Percentiles rank a stretch among this genome's conserved stretches.
Conservation (phyloP, 2,888 invertebrate genomes). For the Chaitophorus viminalis region DNA sequence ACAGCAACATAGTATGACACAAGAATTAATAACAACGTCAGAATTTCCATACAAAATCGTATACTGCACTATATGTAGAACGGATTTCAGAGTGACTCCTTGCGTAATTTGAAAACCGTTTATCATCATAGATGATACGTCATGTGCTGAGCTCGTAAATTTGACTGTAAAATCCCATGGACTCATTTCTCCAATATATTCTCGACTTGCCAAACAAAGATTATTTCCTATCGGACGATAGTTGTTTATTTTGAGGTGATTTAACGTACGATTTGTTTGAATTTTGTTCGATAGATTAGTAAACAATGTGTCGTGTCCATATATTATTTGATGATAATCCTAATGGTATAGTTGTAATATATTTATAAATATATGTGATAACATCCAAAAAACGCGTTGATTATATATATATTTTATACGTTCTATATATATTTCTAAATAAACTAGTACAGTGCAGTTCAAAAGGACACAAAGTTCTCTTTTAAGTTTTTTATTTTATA, state of each 20-base stretch:
- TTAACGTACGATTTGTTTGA: neutral
- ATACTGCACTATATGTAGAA: neutral
- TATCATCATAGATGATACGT: slow-evolving; percentile 10
- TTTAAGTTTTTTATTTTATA: no score
- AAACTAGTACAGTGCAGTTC: no score
- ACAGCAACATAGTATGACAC: neutral
- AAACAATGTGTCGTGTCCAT: no score
- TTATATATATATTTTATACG: no score
- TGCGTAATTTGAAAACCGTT: neutral
- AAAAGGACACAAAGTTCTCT: no score
- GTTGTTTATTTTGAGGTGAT: neutral
- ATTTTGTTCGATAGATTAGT: no score
- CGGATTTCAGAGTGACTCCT: neutral
- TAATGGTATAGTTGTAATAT: no score
- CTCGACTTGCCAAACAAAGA: neutral
- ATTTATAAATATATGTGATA: no score
- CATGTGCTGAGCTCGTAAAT: neutral
- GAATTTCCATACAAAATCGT: neutral
- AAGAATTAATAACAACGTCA: neutral
- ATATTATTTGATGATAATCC: no score
- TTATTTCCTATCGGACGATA: neutral
- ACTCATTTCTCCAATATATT: neutral
- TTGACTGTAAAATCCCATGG: neutral
- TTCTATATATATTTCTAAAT: no score
- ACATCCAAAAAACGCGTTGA: no score